Conservation (phyloP, 2,888 invertebrate species). For the Xestia xanthographa region DNA sequence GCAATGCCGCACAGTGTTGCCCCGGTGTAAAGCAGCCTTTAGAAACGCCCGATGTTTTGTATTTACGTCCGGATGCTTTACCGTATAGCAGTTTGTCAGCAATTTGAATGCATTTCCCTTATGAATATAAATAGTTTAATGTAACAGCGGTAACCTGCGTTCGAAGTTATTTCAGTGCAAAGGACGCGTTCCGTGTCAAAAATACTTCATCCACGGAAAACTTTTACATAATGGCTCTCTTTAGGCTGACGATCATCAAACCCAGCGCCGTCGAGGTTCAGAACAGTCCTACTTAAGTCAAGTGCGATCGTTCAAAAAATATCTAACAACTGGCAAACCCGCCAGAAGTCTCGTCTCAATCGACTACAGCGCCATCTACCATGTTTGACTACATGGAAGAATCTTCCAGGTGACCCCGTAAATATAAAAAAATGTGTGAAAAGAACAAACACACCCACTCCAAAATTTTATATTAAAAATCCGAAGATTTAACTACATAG, state of each 20-base stretch:
- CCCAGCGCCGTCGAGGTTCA: not conserved
- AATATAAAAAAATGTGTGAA: not conserved
- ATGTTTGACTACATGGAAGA: not conserved
- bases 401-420: not conserved
- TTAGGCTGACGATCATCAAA: not conserved
- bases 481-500: too few species aligned
- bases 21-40: too few species aligned
- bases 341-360: not conserved
- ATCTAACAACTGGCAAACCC: not conserved
- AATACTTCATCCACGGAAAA: not conserved
- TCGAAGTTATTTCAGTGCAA: conserved; percentile 15
- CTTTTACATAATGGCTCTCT: not conserved
- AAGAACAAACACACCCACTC: not conserved
- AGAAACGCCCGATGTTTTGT: not conserved
- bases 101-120: conserved; percentile 15
- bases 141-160: not conserved
- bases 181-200: conserved; percentile 12
- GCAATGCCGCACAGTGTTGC: too few species aligned
- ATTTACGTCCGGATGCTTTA: conserved; percentile 1
- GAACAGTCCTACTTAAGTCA: not conserved
- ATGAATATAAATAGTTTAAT: conserved; percentile 19
- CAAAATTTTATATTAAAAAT: not conserved
- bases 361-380: not conserved
- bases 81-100: conserved; percentile 20
- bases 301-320: not conserved